These are phyloP conservation scores for Epizoanthus fatuus DNA, from an alignment of 92 coral and sea anemone species.

Conservation along the genomic window DNA sequence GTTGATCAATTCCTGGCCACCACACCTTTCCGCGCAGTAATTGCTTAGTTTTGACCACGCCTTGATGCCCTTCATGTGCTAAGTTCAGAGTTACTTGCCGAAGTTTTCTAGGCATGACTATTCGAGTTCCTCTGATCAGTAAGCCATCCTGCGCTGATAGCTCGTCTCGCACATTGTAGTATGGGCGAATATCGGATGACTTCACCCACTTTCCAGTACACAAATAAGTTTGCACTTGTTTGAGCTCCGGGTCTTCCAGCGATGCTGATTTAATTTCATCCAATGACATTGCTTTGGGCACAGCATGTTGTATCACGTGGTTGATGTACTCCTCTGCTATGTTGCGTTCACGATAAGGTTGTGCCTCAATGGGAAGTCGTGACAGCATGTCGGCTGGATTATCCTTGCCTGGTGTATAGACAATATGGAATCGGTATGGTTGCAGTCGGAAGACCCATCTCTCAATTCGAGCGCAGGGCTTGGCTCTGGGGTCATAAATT, in stretches of 20 bases:
- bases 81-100: neutral
- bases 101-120: neutral
- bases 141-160: neutral
- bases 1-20: conserved; percentile 23
- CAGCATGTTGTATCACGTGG: neutral
- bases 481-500: neutral
- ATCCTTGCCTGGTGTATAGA: neutral
- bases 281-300: conserved; percentile 17
- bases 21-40: conserved; percentile 1
- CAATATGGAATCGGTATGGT: neutral
- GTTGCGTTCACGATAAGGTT: neutral
- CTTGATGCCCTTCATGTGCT: neutral
- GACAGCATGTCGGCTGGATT: conserved; percentile 8
- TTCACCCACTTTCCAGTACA: neutral
- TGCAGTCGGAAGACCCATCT: neutral
- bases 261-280: conserved; percentile 3
- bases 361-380: neutral
- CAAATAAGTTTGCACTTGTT: neutral
- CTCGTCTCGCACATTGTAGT: neutral
- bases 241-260: neutral
- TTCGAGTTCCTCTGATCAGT: neutral
- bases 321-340: conserved; percentile 11
- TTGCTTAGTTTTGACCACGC: neutral
- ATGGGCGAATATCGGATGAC: neutral
- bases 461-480: neutral